phyloP scores from a whole-genome alignment of 2,113 vertebrate genomes.

The Jaculus jaculus region DNA sequence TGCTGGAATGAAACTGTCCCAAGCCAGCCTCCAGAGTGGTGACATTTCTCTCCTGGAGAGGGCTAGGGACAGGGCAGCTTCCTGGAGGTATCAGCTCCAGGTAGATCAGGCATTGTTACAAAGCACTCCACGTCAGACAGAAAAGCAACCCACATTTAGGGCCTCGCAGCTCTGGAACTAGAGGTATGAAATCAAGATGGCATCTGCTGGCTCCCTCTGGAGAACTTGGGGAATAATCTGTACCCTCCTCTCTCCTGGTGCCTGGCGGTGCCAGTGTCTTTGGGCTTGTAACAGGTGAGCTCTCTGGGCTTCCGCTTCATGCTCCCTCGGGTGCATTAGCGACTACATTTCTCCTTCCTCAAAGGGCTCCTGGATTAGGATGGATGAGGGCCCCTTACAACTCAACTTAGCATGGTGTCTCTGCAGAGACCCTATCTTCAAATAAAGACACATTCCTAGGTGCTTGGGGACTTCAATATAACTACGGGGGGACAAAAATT shows the following conservation, averaged over 20 bases:
- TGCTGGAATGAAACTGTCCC: background rate
- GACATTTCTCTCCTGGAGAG: too few species aligned
- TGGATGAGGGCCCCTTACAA: background rate
- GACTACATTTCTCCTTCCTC: background rate
- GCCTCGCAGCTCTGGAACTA: background rate
- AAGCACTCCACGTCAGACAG: rapidly evolving
- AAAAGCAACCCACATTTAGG: rapidly evolving
- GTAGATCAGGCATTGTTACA: background rate
- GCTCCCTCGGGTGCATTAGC: rapidly evolving
- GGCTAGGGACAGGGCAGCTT: background rate
- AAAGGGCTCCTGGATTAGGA: background rate
- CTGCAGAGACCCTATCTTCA: background rate
- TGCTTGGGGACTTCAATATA: background rate
- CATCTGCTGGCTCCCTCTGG: rapidly evolving
- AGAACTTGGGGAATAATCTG: background rate
- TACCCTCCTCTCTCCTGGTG: background rate
- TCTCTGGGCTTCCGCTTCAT: rapidly evolving
- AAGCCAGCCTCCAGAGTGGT: rapidly evolving
- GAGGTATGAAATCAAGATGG: background rate
- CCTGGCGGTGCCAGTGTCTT: rapidly evolving
- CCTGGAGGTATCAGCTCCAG: too few species aligned
- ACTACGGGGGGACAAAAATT: too few species aligned
- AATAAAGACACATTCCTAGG: too few species aligned
- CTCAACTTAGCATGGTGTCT: background rate
- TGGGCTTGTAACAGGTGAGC: background rate